These are phyloP conservation scores for Acanthosepion esculentum DNA, from an alignment of 2,888 invertebrate genomes.

Conservation along the genomic window DNA sequence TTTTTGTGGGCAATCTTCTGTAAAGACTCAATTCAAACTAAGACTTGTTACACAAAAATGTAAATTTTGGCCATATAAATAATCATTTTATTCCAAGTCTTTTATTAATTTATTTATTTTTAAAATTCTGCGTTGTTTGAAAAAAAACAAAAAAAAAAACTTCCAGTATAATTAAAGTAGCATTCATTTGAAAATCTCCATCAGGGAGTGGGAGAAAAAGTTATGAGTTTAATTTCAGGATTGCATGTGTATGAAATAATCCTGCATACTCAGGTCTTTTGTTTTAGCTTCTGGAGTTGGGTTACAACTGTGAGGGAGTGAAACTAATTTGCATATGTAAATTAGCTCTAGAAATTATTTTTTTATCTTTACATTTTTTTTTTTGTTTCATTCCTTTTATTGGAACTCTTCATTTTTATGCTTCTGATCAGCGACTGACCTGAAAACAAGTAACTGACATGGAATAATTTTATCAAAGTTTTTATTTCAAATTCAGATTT, in stretches of 20 bases:
- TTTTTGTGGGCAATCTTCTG: background rate
- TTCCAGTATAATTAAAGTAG: background rate
- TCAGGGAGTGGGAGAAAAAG: background rate
- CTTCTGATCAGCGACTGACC: background rate
- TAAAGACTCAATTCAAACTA: background rate
- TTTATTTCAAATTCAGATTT: background rate
- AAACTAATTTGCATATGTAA: slow-evolving; percentile 20
- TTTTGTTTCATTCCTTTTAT: background rate
- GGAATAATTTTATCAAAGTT: background rate
- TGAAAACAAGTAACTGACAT: background rate
- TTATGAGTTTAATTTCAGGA: background rate
- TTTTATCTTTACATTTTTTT: background rate
- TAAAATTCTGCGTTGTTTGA: background rate
- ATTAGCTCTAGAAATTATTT: background rate
- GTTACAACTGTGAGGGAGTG: background rate
- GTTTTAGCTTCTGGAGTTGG: background rate
- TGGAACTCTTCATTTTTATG: too few species aligned
- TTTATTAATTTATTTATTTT: background rate
- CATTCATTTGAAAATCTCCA: background rate
- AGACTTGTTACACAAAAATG: background rate
- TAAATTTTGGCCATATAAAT: background rate
- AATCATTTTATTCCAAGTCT: background rate
- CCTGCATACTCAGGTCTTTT: background rate
- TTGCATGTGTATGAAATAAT: background rate
- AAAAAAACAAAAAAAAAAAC: background rate